Percentiles rank a stretch among this genome's conserved stretches.
Conservation (phyloP, 2,797 vertebrate species). For the Chelon auratus region DNA sequence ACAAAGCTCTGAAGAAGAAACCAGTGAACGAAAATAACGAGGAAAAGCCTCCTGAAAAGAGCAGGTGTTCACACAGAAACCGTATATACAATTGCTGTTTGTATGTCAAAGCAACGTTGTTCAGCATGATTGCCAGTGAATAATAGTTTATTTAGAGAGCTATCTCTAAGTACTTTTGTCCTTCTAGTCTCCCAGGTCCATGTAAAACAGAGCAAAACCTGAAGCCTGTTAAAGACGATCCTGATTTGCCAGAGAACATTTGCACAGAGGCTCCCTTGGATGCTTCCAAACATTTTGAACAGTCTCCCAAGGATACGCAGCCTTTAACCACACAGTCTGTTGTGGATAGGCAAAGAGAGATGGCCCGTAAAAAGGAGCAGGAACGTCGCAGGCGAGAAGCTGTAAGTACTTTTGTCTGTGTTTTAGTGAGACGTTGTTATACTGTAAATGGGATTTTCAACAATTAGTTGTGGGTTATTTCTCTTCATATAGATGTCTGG, state of each 20-base stretch:
- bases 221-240: slow-evolving; percentile 49
- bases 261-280: slow-evolving; percentile 53
- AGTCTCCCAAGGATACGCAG: slow-evolving; percentile 41
- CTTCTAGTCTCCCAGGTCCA: slow-evolving; percentile 41
- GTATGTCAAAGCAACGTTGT: background rate
- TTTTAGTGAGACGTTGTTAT: background rate
- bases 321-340: slow-evolving; percentile 36
- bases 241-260: slow-evolving; percentile 59
- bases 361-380: slow-evolving; percentile 90
- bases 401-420: slow-evolving; percentile 81
- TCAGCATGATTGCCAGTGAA: background rate
- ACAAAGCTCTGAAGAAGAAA: slow-evolving; percentile 80
- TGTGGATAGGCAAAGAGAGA: slow-evolving; percentile 80
- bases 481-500: slow-evolving; percentile 84
- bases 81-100: no score
- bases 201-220: slow-evolving; percentile 34
- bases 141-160: background rate
- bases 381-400: slow-evolving; percentile 90
- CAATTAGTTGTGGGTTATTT: slow-evolving; percentile 25
- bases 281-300: slow-evolving; percentile 48
- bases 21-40: slow-evolving; percentile 67
- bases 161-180: slow-evolving; percentile 18
- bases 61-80: slow-evolving; percentile 77
- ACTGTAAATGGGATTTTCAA: background rate
- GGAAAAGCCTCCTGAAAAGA: slow-evolving; percentile 68